A percentile compares a stretch with the other conserved stretches of the same genome.
These are phyloP conservation scores for Probaryconus sp. DNA, from an alignment of 1,140 invertebrate genomes.

Conservation along the genomic window DNA sequence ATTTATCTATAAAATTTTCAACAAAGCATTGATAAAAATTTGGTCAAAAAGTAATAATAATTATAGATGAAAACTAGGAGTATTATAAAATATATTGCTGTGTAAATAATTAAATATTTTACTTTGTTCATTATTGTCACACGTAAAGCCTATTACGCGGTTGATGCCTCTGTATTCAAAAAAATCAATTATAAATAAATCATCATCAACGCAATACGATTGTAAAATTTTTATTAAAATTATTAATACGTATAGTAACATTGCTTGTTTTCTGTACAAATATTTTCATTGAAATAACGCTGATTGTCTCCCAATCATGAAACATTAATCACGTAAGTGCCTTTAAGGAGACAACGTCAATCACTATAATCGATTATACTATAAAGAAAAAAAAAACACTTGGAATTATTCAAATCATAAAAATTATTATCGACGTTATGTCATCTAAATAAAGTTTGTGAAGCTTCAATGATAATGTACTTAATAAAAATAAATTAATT, in stretches of 20 bases:
- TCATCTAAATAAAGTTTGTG: no score
- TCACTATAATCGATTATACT: neutral
- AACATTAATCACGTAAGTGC: neutral
- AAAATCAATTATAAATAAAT: neutral
- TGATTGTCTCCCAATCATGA: neutral
- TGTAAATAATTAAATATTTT: no score
- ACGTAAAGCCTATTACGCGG: neutral
- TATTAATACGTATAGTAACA: no score
- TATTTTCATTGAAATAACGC: neutral
- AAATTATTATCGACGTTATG: no score
- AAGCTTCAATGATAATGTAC: no score
- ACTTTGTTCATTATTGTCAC: neutral
- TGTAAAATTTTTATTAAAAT: neutral
- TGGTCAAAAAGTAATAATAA: no score
- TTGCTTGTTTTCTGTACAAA: neutral
- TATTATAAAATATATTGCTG: no score
- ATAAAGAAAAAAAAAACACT: no score
- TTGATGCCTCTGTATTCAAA: neutral
- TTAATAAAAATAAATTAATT: no score
- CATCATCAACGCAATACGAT: neutral
- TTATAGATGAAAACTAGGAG: no score
- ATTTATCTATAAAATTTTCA: neutral
- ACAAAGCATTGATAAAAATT: no score
- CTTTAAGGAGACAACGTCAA: neutral
- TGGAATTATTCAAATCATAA: no score